Percentiles rank a stretch among this genome's conserved stretches.
Evolutionary conservation across 2,113 vertebrate genomes (phyloP).

Genomic region (Tetrao urogallus): DNA sequence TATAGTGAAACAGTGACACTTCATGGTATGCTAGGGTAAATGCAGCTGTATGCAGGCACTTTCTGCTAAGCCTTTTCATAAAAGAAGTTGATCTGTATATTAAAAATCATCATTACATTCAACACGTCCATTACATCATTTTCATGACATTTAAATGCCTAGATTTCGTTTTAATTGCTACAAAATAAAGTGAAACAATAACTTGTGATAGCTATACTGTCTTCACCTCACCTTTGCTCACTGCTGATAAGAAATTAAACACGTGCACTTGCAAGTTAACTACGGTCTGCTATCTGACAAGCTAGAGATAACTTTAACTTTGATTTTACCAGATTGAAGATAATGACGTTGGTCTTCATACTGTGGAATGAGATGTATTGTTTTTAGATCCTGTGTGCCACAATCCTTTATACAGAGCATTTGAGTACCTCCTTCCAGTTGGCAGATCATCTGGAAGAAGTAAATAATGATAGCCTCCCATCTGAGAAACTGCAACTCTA

Average conservation of each 20-base stretch:
- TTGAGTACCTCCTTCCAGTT: slow-evolving; percentile 52
- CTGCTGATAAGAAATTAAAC: neutral
- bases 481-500: neutral
- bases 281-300: neutral
- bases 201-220: neutral
- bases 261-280: neutral
- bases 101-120: neutral
- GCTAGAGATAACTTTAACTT: neutral
- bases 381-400: slow-evolving; percentile 43
- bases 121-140: neutral
- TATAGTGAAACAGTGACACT: slow-evolving; percentile 30
- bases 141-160: neutral
- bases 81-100: neutral
- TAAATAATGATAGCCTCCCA: neutral
- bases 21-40: neutral
- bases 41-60: neutral
- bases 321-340: slow-evolving; percentile 54
- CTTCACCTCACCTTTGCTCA: neutral
- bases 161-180: neutral
- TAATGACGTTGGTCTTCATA: slow-evolving; percentile 25
- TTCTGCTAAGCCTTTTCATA: neutral
- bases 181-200: neutral
- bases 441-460: slow-evolving; percentile 54
- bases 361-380: slow-evolving; percentile 43
- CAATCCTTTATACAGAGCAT: slow-evolving; percentile 52